phyloP scores from a whole-genome alignment of 1,140 invertebrate species.

The Cyphomyrmex costatus region DNA sequence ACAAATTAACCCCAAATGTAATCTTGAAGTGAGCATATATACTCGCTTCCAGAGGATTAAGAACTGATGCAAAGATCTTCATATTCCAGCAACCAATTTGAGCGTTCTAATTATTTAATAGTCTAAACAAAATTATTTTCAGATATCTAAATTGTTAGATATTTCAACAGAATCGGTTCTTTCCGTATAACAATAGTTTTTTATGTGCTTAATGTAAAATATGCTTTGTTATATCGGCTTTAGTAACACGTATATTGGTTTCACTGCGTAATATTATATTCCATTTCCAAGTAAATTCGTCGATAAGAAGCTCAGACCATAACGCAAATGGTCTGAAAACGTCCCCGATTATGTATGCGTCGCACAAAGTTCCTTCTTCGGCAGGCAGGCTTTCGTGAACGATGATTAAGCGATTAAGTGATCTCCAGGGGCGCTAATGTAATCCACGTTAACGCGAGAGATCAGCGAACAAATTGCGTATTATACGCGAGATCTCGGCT shows the following conservation, averaged over 20 bases:
- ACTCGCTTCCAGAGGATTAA: too few species aligned
- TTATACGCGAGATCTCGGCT: conserved; percentile 30
- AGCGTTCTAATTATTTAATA: too few species aligned
- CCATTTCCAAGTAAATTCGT: neutral
- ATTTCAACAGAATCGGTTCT: too few species aligned
- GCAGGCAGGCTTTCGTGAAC: conserved; percentile 19
- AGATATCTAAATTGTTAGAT: too few species aligned
- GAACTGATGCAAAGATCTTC: too few species aligned
- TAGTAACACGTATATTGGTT: neutral
- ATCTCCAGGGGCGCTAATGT: conserved; percentile 48
- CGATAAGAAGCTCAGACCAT: neutral
- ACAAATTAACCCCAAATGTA: too few species aligned
- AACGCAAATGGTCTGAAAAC: neutral
- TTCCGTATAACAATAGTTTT: too few species aligned
- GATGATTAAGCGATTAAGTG: conserved; percentile 58
- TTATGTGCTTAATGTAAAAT: neutral
- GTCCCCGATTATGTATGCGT: conserved; percentile 7
- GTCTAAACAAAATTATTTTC: too few species aligned
- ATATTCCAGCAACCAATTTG: too few species aligned
- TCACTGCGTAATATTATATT: neutral
- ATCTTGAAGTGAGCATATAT: too few species aligned
- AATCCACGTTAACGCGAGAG: conserved; percentile 15
- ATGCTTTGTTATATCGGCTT: neutral
- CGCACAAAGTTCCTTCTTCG: conserved; percentile 35
- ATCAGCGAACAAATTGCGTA: conserved; percentile 59